Conservation (phyloP, 2,797 vertebrate genomes). For the Synaphobranchus kaupii region DNA sequence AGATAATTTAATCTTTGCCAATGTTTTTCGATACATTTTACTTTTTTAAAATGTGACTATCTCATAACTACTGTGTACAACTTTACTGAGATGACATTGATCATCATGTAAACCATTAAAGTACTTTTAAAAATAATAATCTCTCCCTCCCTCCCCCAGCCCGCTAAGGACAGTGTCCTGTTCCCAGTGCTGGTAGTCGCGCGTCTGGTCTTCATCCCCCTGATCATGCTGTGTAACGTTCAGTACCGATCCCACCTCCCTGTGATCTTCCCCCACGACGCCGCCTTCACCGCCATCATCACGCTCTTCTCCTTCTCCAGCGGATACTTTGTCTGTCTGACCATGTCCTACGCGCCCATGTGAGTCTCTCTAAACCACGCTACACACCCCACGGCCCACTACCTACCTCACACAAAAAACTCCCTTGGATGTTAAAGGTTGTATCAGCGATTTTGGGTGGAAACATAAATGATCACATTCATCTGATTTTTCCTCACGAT, state of each 20-base stretch:
- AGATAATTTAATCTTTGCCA: too few relatives aligned
- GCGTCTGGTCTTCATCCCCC: slow-evolving; percentile 79
- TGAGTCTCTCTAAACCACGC: slow-evolving; percentile 54
- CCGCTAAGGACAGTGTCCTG: slow-evolving; percentile 71
- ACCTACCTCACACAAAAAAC: not conserved
- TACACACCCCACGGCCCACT: not conserved
- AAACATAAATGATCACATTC: too few relatives aligned
- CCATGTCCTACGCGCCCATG: slow-evolving; percentile 85
- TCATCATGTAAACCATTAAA: too few relatives aligned
- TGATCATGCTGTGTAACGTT: slow-evolving; percentile 85
- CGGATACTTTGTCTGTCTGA: slow-evolving; percentile 84
- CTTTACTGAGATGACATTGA: too few relatives aligned
- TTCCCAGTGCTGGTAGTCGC: slow-evolving; percentile 76
- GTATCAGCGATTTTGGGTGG: too few relatives aligned
- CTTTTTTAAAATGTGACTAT: too few relatives aligned
- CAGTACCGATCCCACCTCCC: slow-evolving; percentile 65
- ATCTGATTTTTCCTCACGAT: too few relatives aligned
- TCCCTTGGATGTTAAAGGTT: not conserved
- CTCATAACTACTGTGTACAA: too few relatives aligned
- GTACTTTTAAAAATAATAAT: slow-evolving; percentile 38
- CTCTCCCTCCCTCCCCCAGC: slow-evolving; percentile 62
- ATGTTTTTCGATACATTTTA: too few relatives aligned
- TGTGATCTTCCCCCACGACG: slow-evolving; percentile 71
- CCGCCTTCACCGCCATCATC: slow-evolving; percentile 77
- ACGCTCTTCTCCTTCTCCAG: slow-evolving; percentile 79